Conservation (phyloP, 1,140 invertebrate genomes). For the Archivesica marissinica region DNA sequence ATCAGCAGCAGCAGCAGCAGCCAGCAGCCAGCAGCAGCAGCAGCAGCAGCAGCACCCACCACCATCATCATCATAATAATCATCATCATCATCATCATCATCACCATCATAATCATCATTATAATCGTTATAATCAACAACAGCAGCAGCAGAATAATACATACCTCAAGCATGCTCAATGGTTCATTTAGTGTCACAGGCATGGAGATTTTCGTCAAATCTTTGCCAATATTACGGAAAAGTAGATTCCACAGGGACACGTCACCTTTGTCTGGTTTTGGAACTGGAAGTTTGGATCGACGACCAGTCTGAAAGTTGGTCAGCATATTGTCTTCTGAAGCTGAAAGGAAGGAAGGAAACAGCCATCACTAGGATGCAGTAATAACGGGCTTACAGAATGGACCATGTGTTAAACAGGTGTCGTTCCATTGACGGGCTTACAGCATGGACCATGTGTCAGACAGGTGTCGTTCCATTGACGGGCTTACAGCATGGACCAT, state of each 20-base stretch:
- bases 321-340: conserved; percentile 72
- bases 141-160: conserved; percentile 20
- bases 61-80: background rate
- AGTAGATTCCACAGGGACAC: conserved; percentile 92
- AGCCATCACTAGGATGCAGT: too few relatives aligned
- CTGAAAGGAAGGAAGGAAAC: too few relatives aligned
- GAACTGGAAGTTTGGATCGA: conserved; percentile 88
- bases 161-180: conserved; percentile 81
- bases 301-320: conserved; percentile 86
- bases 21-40: background rate
- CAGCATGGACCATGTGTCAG: too few relatives aligned
- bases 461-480: too few relatives aligned
- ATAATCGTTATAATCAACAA: background rate
- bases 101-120: background rate
- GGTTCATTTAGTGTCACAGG: conserved; percentile 84
- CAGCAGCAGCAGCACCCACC: background rate
- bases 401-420: too few relatives aligned
- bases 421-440: too few relatives aligned
- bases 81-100: background rate
- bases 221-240: conserved; percentile 93
- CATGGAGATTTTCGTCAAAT: conserved; percentile 83
- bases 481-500: too few relatives aligned
- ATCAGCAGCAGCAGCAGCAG: background rate
- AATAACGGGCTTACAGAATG: too few relatives aligned
- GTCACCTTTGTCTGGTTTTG: conserved; percentile 89